Base-by-base conservation (phyloP, 1,140 invertebrate species). In the Drosophila neocordata region DNA sequence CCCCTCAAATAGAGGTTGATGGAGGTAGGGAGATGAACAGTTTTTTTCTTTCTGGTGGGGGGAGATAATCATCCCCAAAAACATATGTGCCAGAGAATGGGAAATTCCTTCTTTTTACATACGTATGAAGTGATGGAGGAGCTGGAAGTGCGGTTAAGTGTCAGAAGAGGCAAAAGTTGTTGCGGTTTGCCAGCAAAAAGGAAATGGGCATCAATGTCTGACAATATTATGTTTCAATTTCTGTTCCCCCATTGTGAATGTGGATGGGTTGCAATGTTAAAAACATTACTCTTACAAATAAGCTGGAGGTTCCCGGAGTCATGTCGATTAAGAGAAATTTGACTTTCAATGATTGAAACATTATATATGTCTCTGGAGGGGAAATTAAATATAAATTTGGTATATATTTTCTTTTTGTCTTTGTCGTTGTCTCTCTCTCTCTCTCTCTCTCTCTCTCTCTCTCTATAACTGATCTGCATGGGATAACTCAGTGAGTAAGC, bases 211-310 rank as follows among this genome's bases (percentile, higher is more conserved):
- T 82, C 82, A 87, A 88, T 87, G 82, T 87, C 82, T 88, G 83
- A 79, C 79, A 88, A 87, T 87, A 87, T 87, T 87, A 79, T 87
- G 82, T 87, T 87, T 85, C 83, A 85, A 85, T 85, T 85, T 87
- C 67, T 69, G 51, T 27, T 65, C 62, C 56, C 34, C 15, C 22
- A 24, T n/a, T n/a, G n/a, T n/a, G n/a, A 56, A 18, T 5, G 4
- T 7, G 60, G 65, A 58, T 64, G 69, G 60, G 71, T 56, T 34
- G 57, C n/a, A 18, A 59, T 31, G 13, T 13, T 31, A 20, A 60
- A 66, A 44, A 37, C 41, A 12, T 35, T 20, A 24, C 67, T 67
- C 56, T 75, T 74, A 75, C 71, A 74, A 74, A 75, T 74, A 52
- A 74, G 65, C 63, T 57, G 24, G 63, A 56, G 37, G 41, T 27